A percentile compares a stretch with the other conserved stretches of the same genome.
Conservation (phyloP, 2,797 vertebrate species). For the Bovichtus diacanthus region DNA sequence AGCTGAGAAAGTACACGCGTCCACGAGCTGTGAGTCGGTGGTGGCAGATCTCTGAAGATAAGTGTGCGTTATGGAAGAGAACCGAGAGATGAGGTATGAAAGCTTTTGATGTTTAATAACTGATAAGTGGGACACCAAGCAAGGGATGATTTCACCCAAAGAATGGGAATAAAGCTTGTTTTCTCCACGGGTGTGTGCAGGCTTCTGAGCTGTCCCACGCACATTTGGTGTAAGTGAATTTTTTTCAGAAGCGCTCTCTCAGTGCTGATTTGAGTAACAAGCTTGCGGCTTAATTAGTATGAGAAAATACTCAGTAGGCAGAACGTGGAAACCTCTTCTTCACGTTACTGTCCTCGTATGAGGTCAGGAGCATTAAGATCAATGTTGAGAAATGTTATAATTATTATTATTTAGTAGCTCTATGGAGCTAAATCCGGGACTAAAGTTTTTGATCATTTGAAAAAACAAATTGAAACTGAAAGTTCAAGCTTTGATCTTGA, state of each 20-base stretch:
- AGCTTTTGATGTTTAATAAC: conserved; percentile 46
- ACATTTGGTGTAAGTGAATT: conserved; percentile 11
- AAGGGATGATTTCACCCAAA: conserved; percentile 24
- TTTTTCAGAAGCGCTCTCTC: conserved; percentile 16
- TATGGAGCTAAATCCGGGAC: too few relatives aligned
- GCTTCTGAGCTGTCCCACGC: conserved; percentile 36
- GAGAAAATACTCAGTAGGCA: conserved; percentile 24
- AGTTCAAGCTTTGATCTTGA: too few relatives aligned
- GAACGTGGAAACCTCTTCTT: background rate
- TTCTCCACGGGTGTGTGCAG: conserved; percentile 5
- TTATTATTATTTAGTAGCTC: too few relatives aligned
- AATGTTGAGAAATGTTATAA: background rate
- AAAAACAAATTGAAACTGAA: too few relatives aligned
- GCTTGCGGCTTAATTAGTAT: conserved; percentile 35
- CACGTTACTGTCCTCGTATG: background rate
- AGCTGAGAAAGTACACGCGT: conserved; percentile 6
- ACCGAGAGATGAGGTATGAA: conserved; percentile 22
- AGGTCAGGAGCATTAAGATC: background rate
- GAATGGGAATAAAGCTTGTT: conserved; percentile 30
- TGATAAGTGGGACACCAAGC: conserved; percentile 52
- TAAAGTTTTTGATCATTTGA: too few relatives aligned
- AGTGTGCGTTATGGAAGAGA: conserved; percentile 23
- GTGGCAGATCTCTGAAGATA: conserved; percentile 37
- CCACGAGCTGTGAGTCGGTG: conserved; percentile 33
- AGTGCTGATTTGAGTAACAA: conserved; percentile 26